Percentiles rank a stretch among this genome's conserved stretches.
Evolutionary conservation across 2,113 vertebrate genomes (phyloP).

Genomic region (Anolis carolinensis): DNA sequence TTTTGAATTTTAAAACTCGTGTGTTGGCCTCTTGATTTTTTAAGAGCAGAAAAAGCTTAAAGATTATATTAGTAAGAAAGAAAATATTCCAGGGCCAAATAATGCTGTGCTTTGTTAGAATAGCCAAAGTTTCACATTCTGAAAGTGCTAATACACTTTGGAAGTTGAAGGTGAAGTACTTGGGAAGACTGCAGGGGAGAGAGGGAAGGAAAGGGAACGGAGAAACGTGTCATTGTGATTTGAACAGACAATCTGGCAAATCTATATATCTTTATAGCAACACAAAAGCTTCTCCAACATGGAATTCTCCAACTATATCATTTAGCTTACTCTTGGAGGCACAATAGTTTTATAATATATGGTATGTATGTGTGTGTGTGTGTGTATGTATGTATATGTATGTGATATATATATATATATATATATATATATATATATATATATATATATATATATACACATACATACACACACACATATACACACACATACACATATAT

Average conservation of each 20-base stretch:
- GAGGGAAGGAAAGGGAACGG: rapidly evolving
- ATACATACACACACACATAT: slow-evolving; percentile 74
- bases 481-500: no score
- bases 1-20: not conserved
- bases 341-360: slow-evolving; percentile 78
- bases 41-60: not conserved
- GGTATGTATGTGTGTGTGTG: no score
- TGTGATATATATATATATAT: slow-evolving; percentile 58
- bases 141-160: not conserved
- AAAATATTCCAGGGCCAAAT: slow-evolving; percentile 1
- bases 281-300: slow-evolving; percentile 36
- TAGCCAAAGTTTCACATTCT: not conserved
- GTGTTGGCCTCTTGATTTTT: not conserved
- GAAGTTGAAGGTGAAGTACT: slow-evolving; percentile 25
- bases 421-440: slow-evolving; percentile 40
- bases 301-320: slow-evolving; percentile 69
- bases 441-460: no score
- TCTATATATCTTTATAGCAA: slow-evolving; percentile 35
- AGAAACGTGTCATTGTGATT: slow-evolving; percentile 34
- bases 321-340: slow-evolving; percentile 73
- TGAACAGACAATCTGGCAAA: slow-evolving; percentile 47
- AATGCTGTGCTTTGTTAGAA: not conserved
- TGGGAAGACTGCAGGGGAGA: rapidly evolving
- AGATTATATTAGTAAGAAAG: slow-evolving; percentile 25
- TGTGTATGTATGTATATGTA: slow-evolving; percentile 48